Evolutionary conservation across 2,113 vertebrate species (phyloP).

Genomic region (Vimba vimba): DNA sequence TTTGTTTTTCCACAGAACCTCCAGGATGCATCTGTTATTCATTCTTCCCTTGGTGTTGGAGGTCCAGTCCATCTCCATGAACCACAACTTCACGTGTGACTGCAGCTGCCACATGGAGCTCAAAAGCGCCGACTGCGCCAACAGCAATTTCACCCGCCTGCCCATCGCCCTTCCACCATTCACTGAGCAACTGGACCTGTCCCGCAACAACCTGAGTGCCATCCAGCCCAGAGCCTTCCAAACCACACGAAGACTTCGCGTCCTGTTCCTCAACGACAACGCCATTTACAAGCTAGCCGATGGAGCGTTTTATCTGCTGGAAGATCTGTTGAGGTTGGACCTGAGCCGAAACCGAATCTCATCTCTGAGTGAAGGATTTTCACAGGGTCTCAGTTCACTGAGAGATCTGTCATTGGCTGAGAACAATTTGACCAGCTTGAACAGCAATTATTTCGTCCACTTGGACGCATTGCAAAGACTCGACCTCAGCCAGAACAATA

Average conservation of each 20-base stretch:
- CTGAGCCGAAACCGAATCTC: slow-evolving; percentile 76
- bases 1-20: slow-evolving; percentile 1
- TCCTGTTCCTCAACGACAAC: slow-evolving; percentile 79
- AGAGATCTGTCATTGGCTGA: slow-evolving; percentile 73
- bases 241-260: slow-evolving; percentile 68
- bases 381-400: slow-evolving; percentile 71
- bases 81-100: slow-evolving; percentile 53
- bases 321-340: slow-evolving; percentile 79
- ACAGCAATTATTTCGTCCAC: slow-evolving; percentile 70
- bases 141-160: slow-evolving; percentile 60
- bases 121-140: slow-evolving; percentile 75
- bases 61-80: slow-evolving; percentile 47
- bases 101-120: slow-evolving; percentile 73
- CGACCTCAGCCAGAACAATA: slow-evolving; percentile 74
- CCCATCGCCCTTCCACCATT: slow-evolving; percentile 63
- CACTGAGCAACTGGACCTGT: slow-evolving; percentile 80
- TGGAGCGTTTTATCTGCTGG: slow-evolving; percentile 72
- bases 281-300: slow-evolving; percentile 69
- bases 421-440: slow-evolving; percentile 70
- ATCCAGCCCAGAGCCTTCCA: slow-evolving; percentile 67
- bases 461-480: slow-evolving; percentile 77
- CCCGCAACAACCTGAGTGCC: slow-evolving; percentile 70
- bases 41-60: slow-evolving; percentile 55
- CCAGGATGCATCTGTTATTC: slow-evolving; percentile 56
- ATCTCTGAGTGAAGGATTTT: slow-evolving; percentile 70